Evolutionary conservation across 2,113 vertebrate species (phyloP), one percentile per base, ranked within the genome.

Genomic region (Protobothrops flavoviridis): DNA sequence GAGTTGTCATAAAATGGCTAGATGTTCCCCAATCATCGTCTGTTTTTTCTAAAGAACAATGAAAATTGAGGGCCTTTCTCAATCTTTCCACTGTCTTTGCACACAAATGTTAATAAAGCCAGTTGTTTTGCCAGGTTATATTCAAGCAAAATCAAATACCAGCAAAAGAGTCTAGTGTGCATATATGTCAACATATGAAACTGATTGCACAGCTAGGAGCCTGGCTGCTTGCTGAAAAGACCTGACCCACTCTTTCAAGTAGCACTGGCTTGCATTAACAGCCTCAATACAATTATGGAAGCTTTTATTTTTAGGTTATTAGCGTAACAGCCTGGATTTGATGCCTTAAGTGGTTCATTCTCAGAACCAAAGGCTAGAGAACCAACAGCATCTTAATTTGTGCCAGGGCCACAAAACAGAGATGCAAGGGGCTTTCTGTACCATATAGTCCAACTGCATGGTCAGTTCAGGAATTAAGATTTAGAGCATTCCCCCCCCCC

Each of bases 201-300:
- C 39, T 93, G 92, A 87, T 90, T 93, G 56, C 92, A 93, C 92
- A 90, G 89, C 89, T 26, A 90, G 89, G 29, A 64, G 45, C n/a
- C 81, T 61, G 89, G 48, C 56, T 24, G n/a, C 81, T 57, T 52
- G 74, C 81, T 90, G 56, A 64, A 26, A 33, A 90, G 45, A n/a
- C 81, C 56, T 90, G 81, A 53, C 15, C 89, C 61, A 93, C n/a
- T 55, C 61, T 93, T 85, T 93, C 45, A 61, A 50, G 48, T 55
- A 87, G 5, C 81, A 64, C 20, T 61, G 74, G 59, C 45, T 86
- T 48, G 55, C 74, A 23, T 48, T 93, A 86, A 90, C 87, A 56
- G 88, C 33, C 33, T 81, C 43, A 29, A 48, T 53, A 52, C 52
- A 85, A 45, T 50, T 45, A 52, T 26, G 29, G 64, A 57, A 85